These are phyloP conservation scores for Epistrophe grossulariae DNA, from an alignment of 2,888 invertebrate species.

Conservation along the genomic window DNA sequence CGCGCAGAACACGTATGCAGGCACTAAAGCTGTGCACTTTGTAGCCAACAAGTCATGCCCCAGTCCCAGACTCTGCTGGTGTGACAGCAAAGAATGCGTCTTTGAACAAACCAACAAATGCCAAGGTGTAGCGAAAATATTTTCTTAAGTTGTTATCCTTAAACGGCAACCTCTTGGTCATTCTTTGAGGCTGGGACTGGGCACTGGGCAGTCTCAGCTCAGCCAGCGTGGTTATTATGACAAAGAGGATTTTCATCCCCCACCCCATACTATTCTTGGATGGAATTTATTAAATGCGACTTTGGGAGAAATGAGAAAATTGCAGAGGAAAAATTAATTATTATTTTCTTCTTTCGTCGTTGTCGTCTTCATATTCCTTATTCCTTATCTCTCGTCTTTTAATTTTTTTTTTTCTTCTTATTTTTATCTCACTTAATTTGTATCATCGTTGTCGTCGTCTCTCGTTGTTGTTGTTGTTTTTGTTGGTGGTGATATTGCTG, in stretches of 20 bases:
- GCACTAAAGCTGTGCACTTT: slow-evolving; percentile 68
- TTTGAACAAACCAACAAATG: slow-evolving; percentile 59
- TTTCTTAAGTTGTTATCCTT: slow-evolving; percentile 73
- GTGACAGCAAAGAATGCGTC: slow-evolving; percentile 68
- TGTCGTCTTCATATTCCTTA: slow-evolving; percentile 30
- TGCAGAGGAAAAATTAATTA: slow-evolving; percentile 76
- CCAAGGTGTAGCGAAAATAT: slow-evolving; percentile 74
- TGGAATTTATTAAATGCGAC: slow-evolving; percentile 76
- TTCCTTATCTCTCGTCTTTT: slow-evolving; percentile 30
- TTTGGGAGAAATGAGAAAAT: slow-evolving; percentile 75
- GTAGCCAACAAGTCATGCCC: slow-evolving; percentile 41
- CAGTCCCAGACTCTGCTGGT: slow-evolving; percentile 39
- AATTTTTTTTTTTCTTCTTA: slow-evolving; percentile 33
- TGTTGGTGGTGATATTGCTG: not conserved
- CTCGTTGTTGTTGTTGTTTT: not conserved
- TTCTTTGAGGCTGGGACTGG: slow-evolving; percentile 12
- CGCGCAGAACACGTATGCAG: slow-evolving; percentile 58
- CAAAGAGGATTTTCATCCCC: slow-evolving; percentile 24
- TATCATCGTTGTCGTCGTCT: slow-evolving; percentile 44
- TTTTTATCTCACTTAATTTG: slow-evolving; percentile 73
- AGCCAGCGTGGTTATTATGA: slow-evolving; percentile 6
- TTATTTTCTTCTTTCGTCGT: slow-evolving; percentile 60
- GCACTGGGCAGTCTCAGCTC: not conserved
- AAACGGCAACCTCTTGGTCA: slow-evolving; percentile 56
- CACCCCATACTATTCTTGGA: not conserved